Evolutionary conservation across 1,140 invertebrate genomes (phyloP).

Genomic region (Procambarus clarkii): DNA sequence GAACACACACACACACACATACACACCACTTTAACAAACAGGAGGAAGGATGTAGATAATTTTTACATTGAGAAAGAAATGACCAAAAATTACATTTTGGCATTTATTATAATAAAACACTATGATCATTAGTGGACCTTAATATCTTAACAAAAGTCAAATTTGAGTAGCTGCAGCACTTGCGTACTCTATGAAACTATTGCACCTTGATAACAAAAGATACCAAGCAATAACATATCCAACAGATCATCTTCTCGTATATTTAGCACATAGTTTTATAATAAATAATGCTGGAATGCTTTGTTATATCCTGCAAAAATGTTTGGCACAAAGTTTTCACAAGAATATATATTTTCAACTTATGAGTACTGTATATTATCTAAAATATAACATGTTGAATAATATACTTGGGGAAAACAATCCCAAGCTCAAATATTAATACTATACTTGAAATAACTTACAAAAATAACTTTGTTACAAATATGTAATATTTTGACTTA

Average conservation of each 20-base stretch:
- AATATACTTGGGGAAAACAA: neutral
- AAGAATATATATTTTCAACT: neutral
- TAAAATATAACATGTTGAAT: constrained; percentile 3
- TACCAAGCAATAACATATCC: too few species aligned
- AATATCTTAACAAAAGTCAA: too few species aligned
- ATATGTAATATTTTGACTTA: constrained; percentile 8
- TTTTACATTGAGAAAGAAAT: constrained; percentile 15
- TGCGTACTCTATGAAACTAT: too few species aligned
- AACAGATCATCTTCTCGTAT: too few species aligned
- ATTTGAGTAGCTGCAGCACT: too few species aligned
- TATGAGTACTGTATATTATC: neutral
- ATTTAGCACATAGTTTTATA: too few species aligned
- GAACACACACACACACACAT: constrained; percentile 27
- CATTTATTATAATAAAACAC: constrained; percentile 21
- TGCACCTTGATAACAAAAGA: too few species aligned
- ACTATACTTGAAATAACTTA: constrained; percentile 24
- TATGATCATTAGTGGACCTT: neutral
- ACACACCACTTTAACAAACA: constrained; percentile 31
- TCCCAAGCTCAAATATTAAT: neutral
- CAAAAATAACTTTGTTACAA: constrained; percentile 42
- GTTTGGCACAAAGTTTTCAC: neutral
- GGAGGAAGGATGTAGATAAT: neutral
- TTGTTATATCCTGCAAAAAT: neutral
- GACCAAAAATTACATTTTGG: neutral
- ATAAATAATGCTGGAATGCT: too few species aligned